phyloP scores from a whole-genome alignment of 1,140 invertebrate species.

The Aphis gossypii region DNA sequence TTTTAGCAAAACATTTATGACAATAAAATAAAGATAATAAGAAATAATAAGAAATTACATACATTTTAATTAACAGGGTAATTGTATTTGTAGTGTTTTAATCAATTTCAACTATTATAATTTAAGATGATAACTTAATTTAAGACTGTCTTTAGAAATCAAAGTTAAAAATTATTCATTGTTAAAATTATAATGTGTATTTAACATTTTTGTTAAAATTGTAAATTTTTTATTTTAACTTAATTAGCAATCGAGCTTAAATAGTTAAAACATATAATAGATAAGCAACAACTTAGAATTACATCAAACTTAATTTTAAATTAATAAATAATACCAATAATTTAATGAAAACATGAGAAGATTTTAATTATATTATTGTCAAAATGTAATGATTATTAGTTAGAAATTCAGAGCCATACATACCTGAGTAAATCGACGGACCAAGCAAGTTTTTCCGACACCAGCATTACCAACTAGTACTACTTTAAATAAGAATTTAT shows the following conservation, averaged over 20 bases:
- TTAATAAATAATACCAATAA: not conserved
- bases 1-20: not conserved
- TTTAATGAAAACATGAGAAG: not conserved
- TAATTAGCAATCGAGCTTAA: not conserved
- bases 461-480: conserved; percentile 94
- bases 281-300: not conserved
- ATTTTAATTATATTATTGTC: not conserved
- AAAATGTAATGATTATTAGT: not conserved
- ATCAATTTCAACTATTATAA: not conserved
- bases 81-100: not conserved
- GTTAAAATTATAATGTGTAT: no score
- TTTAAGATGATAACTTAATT: not conserved
- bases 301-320: not conserved
- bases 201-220: not conserved
- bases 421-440: conserved; percentile 86
- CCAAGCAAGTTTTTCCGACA: conserved; percentile 93
- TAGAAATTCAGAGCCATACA: not conserved
- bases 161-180: not conserved
- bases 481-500: conserved; percentile 98
- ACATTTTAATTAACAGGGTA: not conserved
- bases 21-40: not conserved
- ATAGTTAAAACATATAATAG: not conserved
- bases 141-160: not conserved
- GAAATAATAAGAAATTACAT: not conserved
- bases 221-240: not conserved